Percentiles rank a stretch among this genome's conserved stretches.
These are phyloP conservation scores for Hirtodrosophila cameraria DNA, from an alignment of 2,888 invertebrate species.

Conservation along the genomic window DNA sequence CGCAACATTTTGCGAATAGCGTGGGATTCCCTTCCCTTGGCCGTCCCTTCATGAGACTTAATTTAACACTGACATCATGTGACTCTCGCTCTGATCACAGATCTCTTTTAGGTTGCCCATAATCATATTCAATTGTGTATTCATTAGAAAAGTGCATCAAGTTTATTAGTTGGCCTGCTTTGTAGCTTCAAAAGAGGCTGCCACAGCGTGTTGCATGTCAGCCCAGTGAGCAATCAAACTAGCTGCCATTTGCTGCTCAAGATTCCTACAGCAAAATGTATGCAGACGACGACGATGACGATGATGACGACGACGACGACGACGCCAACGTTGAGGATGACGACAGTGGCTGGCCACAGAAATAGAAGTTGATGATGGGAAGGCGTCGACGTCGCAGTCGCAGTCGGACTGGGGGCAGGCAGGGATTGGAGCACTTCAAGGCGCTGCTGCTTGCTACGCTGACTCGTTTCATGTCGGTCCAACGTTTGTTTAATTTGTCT, in stretches of 20 bases:
- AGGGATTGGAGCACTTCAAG: slow-evolving; percentile 57
- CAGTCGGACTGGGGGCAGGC: too few relatives aligned
- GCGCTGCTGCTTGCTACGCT: slow-evolving; percentile 41
- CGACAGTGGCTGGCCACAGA: slow-evolving; percentile 58
- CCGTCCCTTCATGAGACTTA: too few relatives aligned
- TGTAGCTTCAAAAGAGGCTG: slow-evolving; percentile 20
- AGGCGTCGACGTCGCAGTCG: background rate
- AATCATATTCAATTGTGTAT: slow-evolving; percentile 41
- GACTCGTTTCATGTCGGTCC: slow-evolving; percentile 45
- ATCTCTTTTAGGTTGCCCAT: slow-evolving; percentile 10
- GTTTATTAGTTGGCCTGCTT: slow-evolving; percentile 71
- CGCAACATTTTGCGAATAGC: too few relatives aligned
- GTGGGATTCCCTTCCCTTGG: too few relatives aligned
- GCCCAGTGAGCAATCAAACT: slow-evolving; percentile 40
- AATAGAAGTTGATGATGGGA: slow-evolving; percentile 57
- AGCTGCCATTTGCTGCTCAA: slow-evolving; percentile 42
- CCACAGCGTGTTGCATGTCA: slow-evolving; percentile 33
- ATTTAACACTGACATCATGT: too few relatives aligned
- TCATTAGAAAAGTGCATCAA: slow-evolving; percentile 54
- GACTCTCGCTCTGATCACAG: slow-evolving; percentile 13
- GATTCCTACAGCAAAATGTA: slow-evolving; percentile 61
- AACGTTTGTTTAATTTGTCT: slow-evolving; percentile 66
- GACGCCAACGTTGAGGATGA: slow-evolving; percentile 33
- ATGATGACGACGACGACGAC: slow-evolving; percentile 8
- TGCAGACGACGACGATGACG: slow-evolving; percentile 44